Evolutionary conservation across 2,888 invertebrate genomes (phyloP), one percentile per base, ranked within the genome.

Genomic region (Cyclophora punctaria): DNA sequence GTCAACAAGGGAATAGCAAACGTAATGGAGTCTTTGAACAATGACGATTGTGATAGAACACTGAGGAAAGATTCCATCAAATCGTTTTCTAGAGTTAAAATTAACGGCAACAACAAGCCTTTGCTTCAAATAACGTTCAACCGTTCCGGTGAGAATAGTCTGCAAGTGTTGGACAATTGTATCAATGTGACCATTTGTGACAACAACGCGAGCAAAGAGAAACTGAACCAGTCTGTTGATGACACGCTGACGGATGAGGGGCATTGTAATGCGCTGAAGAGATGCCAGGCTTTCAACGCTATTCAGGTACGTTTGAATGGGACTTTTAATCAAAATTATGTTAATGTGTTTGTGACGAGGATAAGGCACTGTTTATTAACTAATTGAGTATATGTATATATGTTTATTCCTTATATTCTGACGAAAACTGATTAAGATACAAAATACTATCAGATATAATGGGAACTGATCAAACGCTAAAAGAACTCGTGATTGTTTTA

Each of bases 261-360:
- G 42, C 78, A 80, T 40, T 62, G 72, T 35, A 77, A 83, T 50
- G 73, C 81, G 47, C 64, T 89, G 60, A 89, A 88, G 65, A 68
- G 89, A 35, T 89, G 89, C 66, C 89, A 89, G 73, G 83, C 86
- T 75, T 89, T 88, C 74, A 85, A 78, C 65, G 87, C 89, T 64
- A 75, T 89, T 69, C 89, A 89, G 86, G 89, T 86, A 20, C 1
- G 20, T 20, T 20, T 20, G 20, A 20, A 20, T 20, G 20, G 20
- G 20, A 20, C 20, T 20, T 20, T 20, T 20, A 20, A 20, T 20
- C 2, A 20, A 20, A 20, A 20, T 20, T 20, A 20, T 20, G 20
- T 20, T 20, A 20, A 1, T 20, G 20, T 20, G 20, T 20, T 20
- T 20, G 20, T 20, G 20, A 20, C 20, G 20, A 20, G 20, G 20